Percentiles rank a stretch among this genome's conserved stretches.
phyloP scores from a whole-genome alignment of 2,888 invertebrate species.

The Acholoe squamosa region DNA sequence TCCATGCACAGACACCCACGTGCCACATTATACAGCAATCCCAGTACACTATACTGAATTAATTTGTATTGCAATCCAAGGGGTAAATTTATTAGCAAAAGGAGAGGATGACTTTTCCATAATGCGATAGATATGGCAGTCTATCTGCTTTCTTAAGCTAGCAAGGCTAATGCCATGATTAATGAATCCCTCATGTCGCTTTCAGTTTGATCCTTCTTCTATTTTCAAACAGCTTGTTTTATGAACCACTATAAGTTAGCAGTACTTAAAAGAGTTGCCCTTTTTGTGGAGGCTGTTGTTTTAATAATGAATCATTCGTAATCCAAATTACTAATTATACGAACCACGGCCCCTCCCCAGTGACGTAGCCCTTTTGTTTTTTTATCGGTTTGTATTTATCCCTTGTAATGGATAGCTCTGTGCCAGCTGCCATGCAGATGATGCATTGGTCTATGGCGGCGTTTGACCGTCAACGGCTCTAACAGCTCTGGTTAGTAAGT shows the following conservation, averaged over 20 bases:
- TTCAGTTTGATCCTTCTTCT: not conserved
- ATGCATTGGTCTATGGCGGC: not conserved
- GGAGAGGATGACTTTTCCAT: not conserved
- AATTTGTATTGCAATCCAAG: not conserved
- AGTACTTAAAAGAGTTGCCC: not conserved
- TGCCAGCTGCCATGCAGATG: constrained; percentile 18
- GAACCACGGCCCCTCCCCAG: not conserved
- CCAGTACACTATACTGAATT: not conserved
- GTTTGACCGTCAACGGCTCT: not conserved
- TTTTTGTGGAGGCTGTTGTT: not conserved
- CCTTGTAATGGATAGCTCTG: not conserved
- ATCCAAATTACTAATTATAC: constrained; percentile 33
- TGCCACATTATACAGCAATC: not conserved
- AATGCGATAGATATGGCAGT: not conserved
- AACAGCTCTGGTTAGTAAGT: not conserved
- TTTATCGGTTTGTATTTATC: not conserved
- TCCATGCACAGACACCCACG: too few species aligned
- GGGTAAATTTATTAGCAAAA: not conserved
- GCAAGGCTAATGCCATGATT: not conserved
- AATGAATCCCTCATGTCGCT: not conserved
- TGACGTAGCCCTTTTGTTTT: not conserved
- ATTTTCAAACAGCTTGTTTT: not conserved
- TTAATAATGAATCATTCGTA: constrained; percentile 25
- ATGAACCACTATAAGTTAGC: not conserved
- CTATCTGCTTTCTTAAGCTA: not conserved